phyloP scores from a whole-genome alignment of 1,140 invertebrate species.

The Brachionus plicatilis region DNA sequence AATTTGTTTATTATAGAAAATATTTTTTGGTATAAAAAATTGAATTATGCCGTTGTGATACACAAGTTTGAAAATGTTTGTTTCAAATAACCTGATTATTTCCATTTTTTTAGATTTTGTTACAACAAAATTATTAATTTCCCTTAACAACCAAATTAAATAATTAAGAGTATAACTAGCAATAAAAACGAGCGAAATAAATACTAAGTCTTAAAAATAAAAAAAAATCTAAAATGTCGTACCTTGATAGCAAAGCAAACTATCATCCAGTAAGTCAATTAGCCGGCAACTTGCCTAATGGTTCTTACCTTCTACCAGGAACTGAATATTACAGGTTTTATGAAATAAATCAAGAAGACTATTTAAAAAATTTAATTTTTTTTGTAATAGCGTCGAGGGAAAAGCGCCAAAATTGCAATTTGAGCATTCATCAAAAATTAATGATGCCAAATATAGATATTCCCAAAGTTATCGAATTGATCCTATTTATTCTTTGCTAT shows the following conservation, averaged over 20 bases:
- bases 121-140: neutral
- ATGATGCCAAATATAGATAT: neutral
- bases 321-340: conserved; percentile 23
- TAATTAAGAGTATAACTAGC: neutral
- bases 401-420: neutral
- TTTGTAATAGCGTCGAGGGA: neutral
- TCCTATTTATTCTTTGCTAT: conserved; percentile 14
- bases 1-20: neutral
- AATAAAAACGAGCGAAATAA: neutral
- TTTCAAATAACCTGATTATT: neutral
- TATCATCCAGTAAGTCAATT: conserved; percentile 38
- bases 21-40: neutral
- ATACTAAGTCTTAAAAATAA: neutral
- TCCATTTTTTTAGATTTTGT: neutral
- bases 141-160: conserved; percentile 12
- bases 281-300: conserved; percentile 16
- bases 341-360: neutral
- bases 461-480: conserved; percentile 24
- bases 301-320: conserved; percentile 3
- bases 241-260: conserved; percentile 30
- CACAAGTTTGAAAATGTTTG: neutral
- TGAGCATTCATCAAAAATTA: neutral
- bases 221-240: conserved; percentile 9
- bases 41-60: neutral
- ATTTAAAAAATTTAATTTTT: neutral